Evolutionary conservation across 2,797 vertebrate genomes (phyloP), one percentile per base, ranked within the genome.

Genomic region (Pangasius macronema): DNA sequence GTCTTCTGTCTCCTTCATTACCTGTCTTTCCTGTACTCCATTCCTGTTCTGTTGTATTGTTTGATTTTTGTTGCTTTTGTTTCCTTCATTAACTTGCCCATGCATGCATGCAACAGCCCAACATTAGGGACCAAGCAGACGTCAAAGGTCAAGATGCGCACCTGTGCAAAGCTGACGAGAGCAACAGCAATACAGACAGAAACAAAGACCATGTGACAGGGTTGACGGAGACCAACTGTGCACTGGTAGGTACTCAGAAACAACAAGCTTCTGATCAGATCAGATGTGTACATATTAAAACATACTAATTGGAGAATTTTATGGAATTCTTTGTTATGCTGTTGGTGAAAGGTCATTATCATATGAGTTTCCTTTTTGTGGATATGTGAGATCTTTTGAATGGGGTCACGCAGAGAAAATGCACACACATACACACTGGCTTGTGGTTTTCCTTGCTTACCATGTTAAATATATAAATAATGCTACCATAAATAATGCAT

Each of bases 31-130:
- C 93, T 93, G 93, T 94, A 92, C 91, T 94, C 82, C 92, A 91
- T 92, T 92, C 91, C 88, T 85, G 90, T 89, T 90, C 79, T 91
- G 89, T 91, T 87, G 86, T 93, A 93, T 79, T 90, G 91, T 87
- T 89, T 89, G 55, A 90, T 91, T 89, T 93, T 92, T 90, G 90
- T 93, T 91, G 90, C 88, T 90, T 89, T 90, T 68, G 72, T 92
- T 94, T 94, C 91, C 92, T 91, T 95, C 95, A 96, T 96, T 95
- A 95, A 96, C 95, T 94, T 95, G 94, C 95, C 95, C 95, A 95
- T 96, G 95, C 96, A 97, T 97, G 95, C 96, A 97, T 97, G 95
- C 96, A 99, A 97, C 97, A 98, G 92, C 94, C 97, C 95, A 97
- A 98, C 95, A 98, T 95, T 97, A 98, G 98, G 96, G 97, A 97